These are phyloP conservation scores for Phalanger gymnotis DNA, from an alignment of 2,797 vertebrate species.

Conservation along the genomic window DNA sequence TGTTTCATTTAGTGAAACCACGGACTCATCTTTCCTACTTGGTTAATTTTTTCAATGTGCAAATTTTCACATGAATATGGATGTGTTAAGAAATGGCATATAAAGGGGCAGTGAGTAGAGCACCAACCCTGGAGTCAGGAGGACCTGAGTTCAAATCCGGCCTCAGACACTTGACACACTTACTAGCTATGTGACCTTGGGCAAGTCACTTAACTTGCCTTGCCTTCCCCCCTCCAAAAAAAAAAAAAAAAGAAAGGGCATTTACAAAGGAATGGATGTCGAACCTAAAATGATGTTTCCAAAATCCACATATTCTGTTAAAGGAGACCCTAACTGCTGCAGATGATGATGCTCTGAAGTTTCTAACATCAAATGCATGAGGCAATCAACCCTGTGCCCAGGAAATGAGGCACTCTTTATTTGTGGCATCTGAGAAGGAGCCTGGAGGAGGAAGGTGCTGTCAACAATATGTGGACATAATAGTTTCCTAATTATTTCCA, in stretches of 20 bases:
- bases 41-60: not conserved
- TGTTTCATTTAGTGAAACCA: not conserved
- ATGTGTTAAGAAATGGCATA: not conserved
- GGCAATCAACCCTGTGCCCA: constrained; percentile 42
- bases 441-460: not conserved
- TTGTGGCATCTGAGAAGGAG: not conserved
- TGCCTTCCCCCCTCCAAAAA: too few species aligned
- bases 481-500: constrained; percentile 55
- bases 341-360: not conserved
- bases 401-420: not conserved
- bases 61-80: not conserved
- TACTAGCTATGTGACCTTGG: too few species aligned
- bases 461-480: constrained; percentile 50
- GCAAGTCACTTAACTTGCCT: too few species aligned
- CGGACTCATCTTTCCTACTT: not conserved
- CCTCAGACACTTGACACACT: too few species aligned
- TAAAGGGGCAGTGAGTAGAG: too few species aligned
- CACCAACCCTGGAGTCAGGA: too few species aligned
- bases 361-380: constrained; percentile 27
- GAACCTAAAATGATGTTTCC: not conserved
- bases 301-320: not conserved
- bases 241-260: not conserved
- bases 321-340: not conserved
- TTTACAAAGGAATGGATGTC: not conserved
- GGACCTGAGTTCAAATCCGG: too few species aligned